Evolutionary conservation across 1,140 invertebrate species (phyloP), one percentile per base, ranked within the genome.

Genomic region (Druon quercuslanigerum): DNA sequence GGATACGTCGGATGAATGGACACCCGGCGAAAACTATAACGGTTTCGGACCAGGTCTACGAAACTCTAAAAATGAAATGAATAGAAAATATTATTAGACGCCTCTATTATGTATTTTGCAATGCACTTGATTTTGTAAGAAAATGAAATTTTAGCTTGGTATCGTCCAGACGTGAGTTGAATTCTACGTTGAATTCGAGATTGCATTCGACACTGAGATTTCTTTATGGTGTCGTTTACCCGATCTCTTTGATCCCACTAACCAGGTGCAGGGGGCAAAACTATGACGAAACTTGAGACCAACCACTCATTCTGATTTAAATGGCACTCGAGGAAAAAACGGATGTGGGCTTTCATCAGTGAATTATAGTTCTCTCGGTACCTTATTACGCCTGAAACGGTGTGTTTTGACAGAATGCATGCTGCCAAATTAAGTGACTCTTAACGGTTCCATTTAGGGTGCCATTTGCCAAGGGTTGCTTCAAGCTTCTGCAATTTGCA

Each of bases 231-330:
- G 60, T 66, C 60, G 60, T 66, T 66, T 66, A 66, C 60, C 12
- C n/a, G 40, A 40, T 66, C 40, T 33, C 40, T 66, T 66, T 66
- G 60, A 40, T 66, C 60, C n/a, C 60, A 66, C n/a, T 40, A 66
- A 66, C 60, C 60, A 66, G 60, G 60, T 66, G 60, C 60, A 66
- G 20, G 54, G 25, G 25, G 25, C 16, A n/a, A 16, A 66, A 66
- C 60, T 66, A 33, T 66, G 60, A 66, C 60, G 60, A 66, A 66
- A 66, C 25, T 66, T 66, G 60, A 66, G 33, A 66, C 33, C 60
- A 5, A 3, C 40, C 25, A 66, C 57, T 60, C 20, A 25, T 13
- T 66, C 25, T 40, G 60, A 66, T 66, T 66, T 66, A 66, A 66
- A 66, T 66, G 60, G 25, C 16, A 40, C 60, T 66, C 14, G 20